These are phyloP conservation scores for Acipenser ruthenus DNA, from an alignment of 2,797 vertebrate species.

Conservation along the genomic window DNA sequence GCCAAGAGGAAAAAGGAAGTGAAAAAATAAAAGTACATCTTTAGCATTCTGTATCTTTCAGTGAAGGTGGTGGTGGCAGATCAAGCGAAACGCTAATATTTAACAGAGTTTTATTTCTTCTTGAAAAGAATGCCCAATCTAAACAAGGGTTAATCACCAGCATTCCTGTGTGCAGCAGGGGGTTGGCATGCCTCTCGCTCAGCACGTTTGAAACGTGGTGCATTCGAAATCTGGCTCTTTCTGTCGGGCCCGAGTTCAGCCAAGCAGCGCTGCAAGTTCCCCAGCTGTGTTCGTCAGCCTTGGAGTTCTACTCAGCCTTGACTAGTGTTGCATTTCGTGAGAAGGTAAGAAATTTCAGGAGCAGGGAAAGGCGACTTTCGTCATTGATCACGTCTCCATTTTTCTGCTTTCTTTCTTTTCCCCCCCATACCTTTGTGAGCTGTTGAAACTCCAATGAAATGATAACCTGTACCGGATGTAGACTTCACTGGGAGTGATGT, in stretches of 20 bases:
- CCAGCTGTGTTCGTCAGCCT: slow-evolving; percentile 24
- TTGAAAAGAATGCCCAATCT: slow-evolving; percentile 8
- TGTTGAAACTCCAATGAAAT: no score
- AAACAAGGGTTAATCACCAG: not conserved
- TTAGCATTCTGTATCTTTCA: slow-evolving; percentile 7
- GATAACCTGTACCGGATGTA: no score
- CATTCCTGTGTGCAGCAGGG: slow-evolving; percentile 11
- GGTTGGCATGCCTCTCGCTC: slow-evolving; percentile 5
- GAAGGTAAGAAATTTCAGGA: no score
- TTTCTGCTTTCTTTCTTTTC: slow-evolving; percentile 14
- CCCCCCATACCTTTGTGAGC: slow-evolving; percentile 18
- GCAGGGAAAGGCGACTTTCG: no score
- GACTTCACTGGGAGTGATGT: no score
- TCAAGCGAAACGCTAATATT: slow-evolving; percentile 31
- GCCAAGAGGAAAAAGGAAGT: slow-evolving; percentile 10
- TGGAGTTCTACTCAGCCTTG: slow-evolving; percentile 39
- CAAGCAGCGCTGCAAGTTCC: no score
- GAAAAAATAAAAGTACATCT: not conserved
- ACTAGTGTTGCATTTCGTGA: slow-evolving; percentile 19
- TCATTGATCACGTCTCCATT: slow-evolving; percentile 1
- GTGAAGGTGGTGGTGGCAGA: slow-evolving; percentile 23
- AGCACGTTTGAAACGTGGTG: no score
- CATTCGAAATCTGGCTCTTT: no score
- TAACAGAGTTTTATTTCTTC: slow-evolving; percentile 34
- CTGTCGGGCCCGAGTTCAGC: no score